These are phyloP conservation scores for Synchiropus splendidus DNA, from an alignment of 2,113 vertebrate genomes.

Conservation along the genomic window DNA sequence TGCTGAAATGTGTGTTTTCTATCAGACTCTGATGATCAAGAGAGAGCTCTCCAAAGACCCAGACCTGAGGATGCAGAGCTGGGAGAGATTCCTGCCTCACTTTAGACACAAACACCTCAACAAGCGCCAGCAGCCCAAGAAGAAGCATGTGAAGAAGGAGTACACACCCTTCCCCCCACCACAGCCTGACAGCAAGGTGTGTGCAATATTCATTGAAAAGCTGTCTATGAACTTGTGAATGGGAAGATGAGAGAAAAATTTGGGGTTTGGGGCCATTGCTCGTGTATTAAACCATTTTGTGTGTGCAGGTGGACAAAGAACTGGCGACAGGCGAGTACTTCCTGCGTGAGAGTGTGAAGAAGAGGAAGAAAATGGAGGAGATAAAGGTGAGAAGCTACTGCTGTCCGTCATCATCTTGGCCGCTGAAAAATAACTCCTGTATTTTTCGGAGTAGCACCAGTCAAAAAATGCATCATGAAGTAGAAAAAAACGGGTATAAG, in stretches of 20 bases:
- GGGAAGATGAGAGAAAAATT: too few species aligned
- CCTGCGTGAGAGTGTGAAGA: conserved; percentile 83
- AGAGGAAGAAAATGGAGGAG: conserved; percentile 78
- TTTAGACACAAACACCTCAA: conserved; percentile 88
- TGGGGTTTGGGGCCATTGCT: too few species aligned
- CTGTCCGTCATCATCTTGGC: too few species aligned
- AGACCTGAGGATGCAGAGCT: conserved; percentile 79
- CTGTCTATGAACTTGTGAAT: too few species aligned
- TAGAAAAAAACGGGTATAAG: too few species aligned
- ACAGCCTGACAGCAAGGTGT: conserved; percentile 89
- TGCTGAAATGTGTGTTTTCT: not conserved
- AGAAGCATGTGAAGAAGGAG: conserved; percentile 83
- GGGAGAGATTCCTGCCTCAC: conserved; percentile 92
- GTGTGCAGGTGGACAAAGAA: conserved; percentile 80
- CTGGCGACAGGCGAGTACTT: conserved; percentile 93
- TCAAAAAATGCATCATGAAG: too few species aligned
- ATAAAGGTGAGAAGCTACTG: conserved; percentile 74
- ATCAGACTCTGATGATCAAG: conserved; percentile 95
- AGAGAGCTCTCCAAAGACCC: conserved; percentile 86
- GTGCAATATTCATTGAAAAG: too few species aligned
- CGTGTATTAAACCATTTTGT: too few species aligned
- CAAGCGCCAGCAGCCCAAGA: conserved; percentile 87
- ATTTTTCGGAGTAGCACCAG: too few species aligned
- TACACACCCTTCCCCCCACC: conserved; percentile 94
- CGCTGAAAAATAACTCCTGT: too few species aligned